Conservation (phyloP, 2,113 vertebrate species). For the Oryzias celebensis region DNA sequence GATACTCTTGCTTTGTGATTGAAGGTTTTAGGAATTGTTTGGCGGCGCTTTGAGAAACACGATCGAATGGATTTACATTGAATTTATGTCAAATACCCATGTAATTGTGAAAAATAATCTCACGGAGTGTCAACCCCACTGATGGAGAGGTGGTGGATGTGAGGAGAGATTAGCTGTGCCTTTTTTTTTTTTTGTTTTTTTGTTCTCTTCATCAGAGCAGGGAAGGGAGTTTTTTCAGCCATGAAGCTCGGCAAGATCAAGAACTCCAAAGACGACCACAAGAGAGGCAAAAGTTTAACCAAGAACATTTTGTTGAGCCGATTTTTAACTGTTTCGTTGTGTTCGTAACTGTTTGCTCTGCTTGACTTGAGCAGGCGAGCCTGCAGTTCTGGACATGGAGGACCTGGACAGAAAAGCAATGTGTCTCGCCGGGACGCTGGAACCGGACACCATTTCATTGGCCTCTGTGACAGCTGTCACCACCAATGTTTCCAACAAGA, state of each 20-base stretch:
- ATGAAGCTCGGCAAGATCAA: slow-evolving; percentile 90
- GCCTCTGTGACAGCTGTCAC: slow-evolving; percentile 95
- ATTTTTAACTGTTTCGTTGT: not conserved
- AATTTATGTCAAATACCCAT: slow-evolving; percentile 7
- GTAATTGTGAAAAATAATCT: too few species aligned
- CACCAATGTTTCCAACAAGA: slow-evolving; percentile 98
- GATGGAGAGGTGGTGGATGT: not conserved
- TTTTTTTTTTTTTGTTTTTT: slow-evolving; percentile 1
- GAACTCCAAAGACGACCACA: slow-evolving; percentile 81
- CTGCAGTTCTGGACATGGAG: slow-evolving; percentile 89
- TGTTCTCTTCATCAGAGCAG: slow-evolving; percentile 74
- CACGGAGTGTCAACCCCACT: too few species aligned
- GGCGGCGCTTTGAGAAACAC: slow-evolving; percentile 3
- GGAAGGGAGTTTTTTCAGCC: slow-evolving; percentile 88
- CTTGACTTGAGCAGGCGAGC: slow-evolving; percentile 79
- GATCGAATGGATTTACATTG: slow-evolving; percentile 31
- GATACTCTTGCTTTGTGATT: slow-evolving; percentile 74
- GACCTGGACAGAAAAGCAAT: slow-evolving; percentile 85
- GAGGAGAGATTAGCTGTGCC: slow-evolving; percentile 8
- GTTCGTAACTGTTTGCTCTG: not conserved
- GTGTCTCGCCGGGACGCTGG: slow-evolving; percentile 78
- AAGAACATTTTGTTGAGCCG: not conserved
- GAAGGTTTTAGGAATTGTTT: slow-evolving; percentile 50
- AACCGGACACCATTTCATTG: slow-evolving; percentile 89
- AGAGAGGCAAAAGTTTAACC: slow-evolving; percentile 59